phyloP scores from a whole-genome alignment of 2,113 vertebrate species.

The Excalfactoria chinensis region DNA sequence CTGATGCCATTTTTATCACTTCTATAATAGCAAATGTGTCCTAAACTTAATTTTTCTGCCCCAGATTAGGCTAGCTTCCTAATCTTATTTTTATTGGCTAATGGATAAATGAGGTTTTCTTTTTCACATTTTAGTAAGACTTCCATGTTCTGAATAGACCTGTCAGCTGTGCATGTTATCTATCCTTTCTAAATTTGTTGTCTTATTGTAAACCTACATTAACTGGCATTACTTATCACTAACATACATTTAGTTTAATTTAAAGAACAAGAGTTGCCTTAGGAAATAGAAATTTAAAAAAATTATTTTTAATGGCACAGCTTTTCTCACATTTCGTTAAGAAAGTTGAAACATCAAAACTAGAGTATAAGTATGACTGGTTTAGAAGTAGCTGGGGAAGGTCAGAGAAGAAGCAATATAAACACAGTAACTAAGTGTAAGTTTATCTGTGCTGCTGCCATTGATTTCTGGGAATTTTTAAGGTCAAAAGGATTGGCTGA shows the following conservation, averaged over 20 bases:
- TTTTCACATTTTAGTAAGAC: background rate
- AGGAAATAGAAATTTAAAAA: background rate
- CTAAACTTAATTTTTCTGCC: background rate
- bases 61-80: background rate
- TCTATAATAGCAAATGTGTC: background rate
- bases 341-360: background rate
- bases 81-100: slow-evolving; percentile 18
- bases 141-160: background rate
- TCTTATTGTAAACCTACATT: background rate
- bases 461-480: slow-evolving; percentile 23
- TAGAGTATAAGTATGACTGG: background rate
- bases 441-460: background rate
- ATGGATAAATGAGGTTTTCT: background rate
- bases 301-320: background rate
- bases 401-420: background rate
- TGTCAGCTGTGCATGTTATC: background rate
- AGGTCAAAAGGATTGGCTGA: background rate
- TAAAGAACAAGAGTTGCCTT: background rate
- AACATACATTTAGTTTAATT: background rate
- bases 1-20: background rate
- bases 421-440: background rate
- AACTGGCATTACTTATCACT: background rate
- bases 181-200: background rate
- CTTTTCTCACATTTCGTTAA: background rate
- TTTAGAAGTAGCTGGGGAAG: background rate